phyloP scores from a whole-genome alignment of 2,888 invertebrate genomes.

The Epistrophe grossulariae region DNA sequence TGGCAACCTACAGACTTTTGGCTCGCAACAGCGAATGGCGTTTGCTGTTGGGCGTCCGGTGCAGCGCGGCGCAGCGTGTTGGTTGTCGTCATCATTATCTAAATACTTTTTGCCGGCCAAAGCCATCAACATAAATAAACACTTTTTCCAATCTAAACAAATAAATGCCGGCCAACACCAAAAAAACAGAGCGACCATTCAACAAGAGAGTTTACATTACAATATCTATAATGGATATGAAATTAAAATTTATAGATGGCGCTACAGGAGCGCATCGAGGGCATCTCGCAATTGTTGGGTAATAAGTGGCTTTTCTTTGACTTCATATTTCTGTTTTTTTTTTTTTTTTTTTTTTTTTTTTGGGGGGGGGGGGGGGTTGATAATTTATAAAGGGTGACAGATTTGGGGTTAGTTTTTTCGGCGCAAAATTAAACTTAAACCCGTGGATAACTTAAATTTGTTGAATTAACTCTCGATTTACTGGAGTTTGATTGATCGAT shows the following conservation, averaged over 20 bases:
- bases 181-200: constrained; percentile 3
- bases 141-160: constrained; percentile 54
- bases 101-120: constrained; percentile 1
- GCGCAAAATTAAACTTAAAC: too few relatives aligned
- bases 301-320: too few relatives aligned
- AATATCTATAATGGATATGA: neutral
- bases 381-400: too few relatives aligned
- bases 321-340: too few relatives aligned
- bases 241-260: neutral
- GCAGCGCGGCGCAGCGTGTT: neutral
- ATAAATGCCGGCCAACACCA: constrained; percentile 37
- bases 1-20: constrained; percentile 18
- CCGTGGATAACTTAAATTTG: too few relatives aligned
- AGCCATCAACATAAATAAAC: constrained; percentile 67
- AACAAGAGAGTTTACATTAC: constrained; percentile 18
- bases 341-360: too few relatives aligned
- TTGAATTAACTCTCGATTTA: too few relatives aligned
- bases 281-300: neutral
- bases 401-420: too few relatives aligned
- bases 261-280: constrained; percentile 5
- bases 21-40: neutral
- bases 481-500: too few relatives aligned
- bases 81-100: constrained; percentile 10
- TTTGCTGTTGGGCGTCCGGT: neutral
- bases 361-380: too few relatives aligned